These are phyloP conservation scores for Drosophila ambigua DNA, from an alignment of 1,140 invertebrate genomes.

Conservation along the genomic window DNA sequence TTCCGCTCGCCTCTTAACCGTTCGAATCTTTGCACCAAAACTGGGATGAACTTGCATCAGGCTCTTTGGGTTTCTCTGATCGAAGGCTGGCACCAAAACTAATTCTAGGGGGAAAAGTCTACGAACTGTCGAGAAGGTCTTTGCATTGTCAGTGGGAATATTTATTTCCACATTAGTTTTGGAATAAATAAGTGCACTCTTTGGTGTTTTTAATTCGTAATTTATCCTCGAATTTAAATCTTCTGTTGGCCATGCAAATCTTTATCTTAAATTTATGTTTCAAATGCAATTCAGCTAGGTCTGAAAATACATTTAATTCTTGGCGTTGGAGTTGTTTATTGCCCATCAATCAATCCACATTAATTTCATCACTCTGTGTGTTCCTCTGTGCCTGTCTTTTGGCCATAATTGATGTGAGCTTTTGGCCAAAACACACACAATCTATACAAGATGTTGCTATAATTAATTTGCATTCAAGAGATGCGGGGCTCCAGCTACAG, in stretches of 20 bases:
- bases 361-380: slow-evolving; percentile 5
- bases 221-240: no score
- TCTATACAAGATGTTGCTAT: slow-evolving; percentile 37
- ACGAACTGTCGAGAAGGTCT: no score
- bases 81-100: slow-evolving; percentile 20
- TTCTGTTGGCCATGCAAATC: no score
- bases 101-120: slow-evolving; percentile 25
- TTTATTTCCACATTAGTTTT: no score
- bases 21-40: slow-evolving; percentile 60
- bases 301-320: no score
- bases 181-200: no score
- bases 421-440: slow-evolving; percentile 30
- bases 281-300: no score
- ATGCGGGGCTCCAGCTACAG: slow-evolving; percentile 38
- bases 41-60: slow-evolving; percentile 41
- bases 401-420: slow-evolving; percentile 49
- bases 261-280: no score
- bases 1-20: slow-evolving; percentile 40
- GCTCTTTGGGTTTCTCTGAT: slow-evolving; percentile 25
- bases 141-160: no score
- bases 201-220: no score
- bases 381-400: slow-evolving; percentile 36
- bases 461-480: slow-evolving; percentile 49
- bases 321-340: no score
- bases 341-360: slow-evolving; percentile 3